Conservation (phyloP, 2,888 invertebrate species). For the Tetropium fuscum region DNA sequence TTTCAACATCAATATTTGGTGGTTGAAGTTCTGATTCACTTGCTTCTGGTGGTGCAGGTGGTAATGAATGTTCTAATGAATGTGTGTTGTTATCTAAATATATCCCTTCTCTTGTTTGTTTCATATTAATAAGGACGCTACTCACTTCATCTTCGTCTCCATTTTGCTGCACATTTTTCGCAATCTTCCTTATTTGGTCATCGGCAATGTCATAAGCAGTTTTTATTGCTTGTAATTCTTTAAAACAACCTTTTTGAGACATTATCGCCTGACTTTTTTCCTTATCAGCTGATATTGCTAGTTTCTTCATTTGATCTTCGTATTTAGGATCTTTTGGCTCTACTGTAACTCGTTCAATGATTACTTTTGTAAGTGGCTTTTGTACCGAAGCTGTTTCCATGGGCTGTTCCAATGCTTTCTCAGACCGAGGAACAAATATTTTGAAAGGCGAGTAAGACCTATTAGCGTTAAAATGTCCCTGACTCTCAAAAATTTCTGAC, state of each 20-base stretch:
- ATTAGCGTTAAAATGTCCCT: constrained; percentile 62
- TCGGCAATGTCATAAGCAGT: constrained; percentile 52
- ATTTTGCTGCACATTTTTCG: constrained; percentile 33
- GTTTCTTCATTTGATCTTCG: constrained; percentile 53
- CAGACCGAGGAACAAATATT: constrained; percentile 56
- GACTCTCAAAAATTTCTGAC: constrained; percentile 62
- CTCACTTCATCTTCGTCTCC: constrained; percentile 41
- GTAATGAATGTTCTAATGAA: neutral
- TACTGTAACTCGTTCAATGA: constrained; percentile 41
- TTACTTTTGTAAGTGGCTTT: constrained; percentile 38
- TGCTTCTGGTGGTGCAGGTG: neutral
- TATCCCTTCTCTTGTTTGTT: constrained; percentile 41
- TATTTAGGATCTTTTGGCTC: constrained; percentile 48
- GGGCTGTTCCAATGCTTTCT: constrained; percentile 12
- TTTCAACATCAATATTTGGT: neutral
- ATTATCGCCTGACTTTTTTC: constrained; percentile 54
- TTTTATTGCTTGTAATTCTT: constrained; percentile 58
- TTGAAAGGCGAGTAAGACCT: constrained; percentile 57
- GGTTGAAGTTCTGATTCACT: neutral
- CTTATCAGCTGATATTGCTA: constrained; percentile 50
- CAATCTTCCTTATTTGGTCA: constrained; percentile 35
- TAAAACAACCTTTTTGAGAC: constrained; percentile 58
- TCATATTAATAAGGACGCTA: constrained; percentile 43
- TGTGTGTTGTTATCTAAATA: neutral
- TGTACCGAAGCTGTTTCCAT: constrained; percentile 15